Base-by-base conservation (phyloP, 2,113 vertebrate species). In the Drymodes brunneopygia region DNA sequence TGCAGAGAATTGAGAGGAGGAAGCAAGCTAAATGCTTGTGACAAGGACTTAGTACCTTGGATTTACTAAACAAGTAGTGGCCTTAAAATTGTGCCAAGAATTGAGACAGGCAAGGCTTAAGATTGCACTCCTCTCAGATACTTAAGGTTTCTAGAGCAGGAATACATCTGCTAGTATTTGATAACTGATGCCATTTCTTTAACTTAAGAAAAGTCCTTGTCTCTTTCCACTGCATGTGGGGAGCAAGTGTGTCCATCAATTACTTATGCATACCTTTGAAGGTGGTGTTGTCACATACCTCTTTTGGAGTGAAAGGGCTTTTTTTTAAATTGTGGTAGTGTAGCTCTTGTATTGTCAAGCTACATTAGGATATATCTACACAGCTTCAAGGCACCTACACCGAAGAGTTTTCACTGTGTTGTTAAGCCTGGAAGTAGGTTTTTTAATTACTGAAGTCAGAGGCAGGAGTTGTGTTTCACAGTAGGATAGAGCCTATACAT, bases 141-240 rank as follows among this genome's bases (percentile, higher is more conserved):
- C 35, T 57, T 53, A 10, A 40, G 20, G 40, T 69, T 29, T 20
- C 24, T 81, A 15, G 19, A 45, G 20, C 6, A 47, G 45, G 22
- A 87, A 36, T 47, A 44, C 3, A 1, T 53, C 9, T 0, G 0
- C 10, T 51, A 6, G 5, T 57, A 27, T 47, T 42, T 48, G 19
- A 33, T 44, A 78, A 28, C 16, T 70, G 74, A 15, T 58, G 29
- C 8, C 8, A 25, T 92, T 89, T 66, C 15, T 40, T 71, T 71
- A 66, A 17, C 9, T 40, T 27, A 40, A 66, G 60, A 16, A 40
- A n/a, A 71, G 21, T 60, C 38, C 2, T 23, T 77, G 10, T 23
- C 16, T 85, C 18, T 56, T 56, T 25, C 27, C 73, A 42, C n/a
- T 29, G 17, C 47, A 61, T 38, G 24, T 3, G 21, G 20, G 17